A percentile compares a stretch with the other conserved stretches of the same genome.
Conservation (phyloP, 2,113 vertebrate species). For the Galemys pyrenaicus region DNA sequence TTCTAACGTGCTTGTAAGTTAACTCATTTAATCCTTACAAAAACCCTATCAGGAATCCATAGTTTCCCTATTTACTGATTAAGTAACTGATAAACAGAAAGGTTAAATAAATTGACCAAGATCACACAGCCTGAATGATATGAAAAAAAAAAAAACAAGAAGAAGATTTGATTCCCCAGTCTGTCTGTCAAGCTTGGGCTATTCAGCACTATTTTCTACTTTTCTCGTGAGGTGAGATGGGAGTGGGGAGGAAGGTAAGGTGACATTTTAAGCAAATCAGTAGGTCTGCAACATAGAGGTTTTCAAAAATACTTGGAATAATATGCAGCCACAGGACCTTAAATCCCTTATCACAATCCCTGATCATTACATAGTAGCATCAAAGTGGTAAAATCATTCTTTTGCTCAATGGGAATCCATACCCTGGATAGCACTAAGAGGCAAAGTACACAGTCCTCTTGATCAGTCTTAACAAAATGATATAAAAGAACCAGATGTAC, state of each 20-base stretch:
- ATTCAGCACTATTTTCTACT: background rate
- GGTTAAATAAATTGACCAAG: slow-evolving; percentile 22
- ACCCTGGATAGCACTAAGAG: background rate
- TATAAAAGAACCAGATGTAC: background rate
- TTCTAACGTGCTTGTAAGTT: slow-evolving; percentile 48
- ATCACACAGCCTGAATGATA: background rate
- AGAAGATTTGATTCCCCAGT: background rate
- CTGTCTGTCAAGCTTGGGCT: background rate
- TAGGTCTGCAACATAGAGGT: background rate
- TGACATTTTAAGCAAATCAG: background rate
- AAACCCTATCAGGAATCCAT: background rate
- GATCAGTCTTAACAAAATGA: background rate
- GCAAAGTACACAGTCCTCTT: background rate
- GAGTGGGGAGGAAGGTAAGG: background rate
- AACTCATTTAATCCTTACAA: slow-evolving; percentile 36
- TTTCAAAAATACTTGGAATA: background rate
- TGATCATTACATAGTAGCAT: background rate
- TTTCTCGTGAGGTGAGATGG: background rate
- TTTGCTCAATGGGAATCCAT: background rate
- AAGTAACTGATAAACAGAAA: slow-evolving; percentile 55
- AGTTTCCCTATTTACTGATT: background rate
- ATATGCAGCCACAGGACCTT: too few relatives aligned
- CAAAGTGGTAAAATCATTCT: background rate
- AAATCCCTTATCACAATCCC: background rate
- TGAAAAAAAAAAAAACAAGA: background rate